phyloP scores from a whole-genome alignment of 2,888 invertebrate genomes.

The Bimastos eiseni region DNA sequence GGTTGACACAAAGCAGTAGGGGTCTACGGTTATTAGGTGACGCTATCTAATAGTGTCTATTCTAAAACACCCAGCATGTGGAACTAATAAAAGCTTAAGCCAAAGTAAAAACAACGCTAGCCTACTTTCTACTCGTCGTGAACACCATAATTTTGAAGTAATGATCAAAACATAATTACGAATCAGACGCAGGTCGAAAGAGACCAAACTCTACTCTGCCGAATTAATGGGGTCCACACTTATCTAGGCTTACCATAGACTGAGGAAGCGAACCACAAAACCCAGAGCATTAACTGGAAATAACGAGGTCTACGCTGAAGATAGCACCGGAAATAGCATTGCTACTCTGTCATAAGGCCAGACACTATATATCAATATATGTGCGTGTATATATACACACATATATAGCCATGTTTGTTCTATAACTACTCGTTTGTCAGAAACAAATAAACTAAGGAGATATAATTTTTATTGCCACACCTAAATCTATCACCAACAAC shows the following conservation, averaged over 20 bases:
- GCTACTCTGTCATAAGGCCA: background rate
- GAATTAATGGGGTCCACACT: background rate
- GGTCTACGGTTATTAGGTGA: background rate
- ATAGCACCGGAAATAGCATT: background rate
- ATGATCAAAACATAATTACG: background rate
- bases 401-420: background rate
- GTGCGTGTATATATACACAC: background rate
- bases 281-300: background rate
- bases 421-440: background rate
- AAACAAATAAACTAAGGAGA: background rate
- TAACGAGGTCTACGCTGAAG: background rate
- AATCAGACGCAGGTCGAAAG: background rate
- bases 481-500: background rate
- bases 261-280: background rate
- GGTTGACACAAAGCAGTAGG: background rate
- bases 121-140: background rate
- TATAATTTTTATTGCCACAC: no score
- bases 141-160: constrained; percentile 3
- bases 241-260: background rate
- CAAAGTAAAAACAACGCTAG: no score
- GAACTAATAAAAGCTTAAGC: no score
- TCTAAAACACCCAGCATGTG: no score
- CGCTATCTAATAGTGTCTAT: no score
- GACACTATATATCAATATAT: background rate
- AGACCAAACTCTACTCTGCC: background rate